Evolutionary conservation across 2,797 vertebrate genomes (phyloP).

Genomic region (Acanthis flammea): DNA sequence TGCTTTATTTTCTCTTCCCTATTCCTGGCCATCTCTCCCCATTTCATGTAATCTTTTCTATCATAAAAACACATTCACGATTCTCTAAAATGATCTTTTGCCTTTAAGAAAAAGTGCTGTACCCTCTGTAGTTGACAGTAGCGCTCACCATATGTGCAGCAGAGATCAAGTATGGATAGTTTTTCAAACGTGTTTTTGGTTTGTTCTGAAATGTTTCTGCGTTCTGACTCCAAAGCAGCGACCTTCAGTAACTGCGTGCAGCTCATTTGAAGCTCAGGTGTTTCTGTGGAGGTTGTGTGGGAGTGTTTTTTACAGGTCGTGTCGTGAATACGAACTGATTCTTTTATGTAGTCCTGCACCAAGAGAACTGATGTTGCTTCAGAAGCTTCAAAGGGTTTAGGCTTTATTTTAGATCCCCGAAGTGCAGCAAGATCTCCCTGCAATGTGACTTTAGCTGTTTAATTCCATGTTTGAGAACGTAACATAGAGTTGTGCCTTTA

Average conservation of each 20-base stretch:
- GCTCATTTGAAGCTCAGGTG: conserved; percentile 38
- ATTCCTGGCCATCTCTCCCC: not conserved
- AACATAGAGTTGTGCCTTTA: conserved; percentile 67
- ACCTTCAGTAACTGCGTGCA: not conserved
- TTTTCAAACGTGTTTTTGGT: conserved; percentile 64
- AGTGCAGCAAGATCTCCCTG: conserved; percentile 36
- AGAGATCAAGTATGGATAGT: conserved; percentile 1
- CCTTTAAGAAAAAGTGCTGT: not conserved
- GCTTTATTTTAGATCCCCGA: conserved; percentile 47
- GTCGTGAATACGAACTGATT: not conserved
- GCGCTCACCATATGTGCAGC: conserved; percentile 25
- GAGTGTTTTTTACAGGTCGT: conserved; percentile 9
- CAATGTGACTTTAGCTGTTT: conserved; percentile 31
- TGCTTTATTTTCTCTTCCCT: conserved; percentile 46
- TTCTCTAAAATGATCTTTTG: not conserved
- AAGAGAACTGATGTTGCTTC: not conserved
- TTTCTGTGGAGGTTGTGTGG: conserved; percentile 19
- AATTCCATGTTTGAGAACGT: conserved; percentile 39
- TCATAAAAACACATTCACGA: not conserved
- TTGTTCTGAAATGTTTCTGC: conserved; percentile 42
- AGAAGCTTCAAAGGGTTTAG: conserved; percentile 34
- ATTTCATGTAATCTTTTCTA: not conserved
- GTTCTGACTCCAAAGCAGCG: not conserved
- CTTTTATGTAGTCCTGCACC: conserved; percentile 38
- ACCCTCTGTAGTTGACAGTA: conserved; percentile 32